Evolutionary conservation across 1,140 invertebrate species (phyloP).

Genomic region (Argopecten irradians): DNA sequence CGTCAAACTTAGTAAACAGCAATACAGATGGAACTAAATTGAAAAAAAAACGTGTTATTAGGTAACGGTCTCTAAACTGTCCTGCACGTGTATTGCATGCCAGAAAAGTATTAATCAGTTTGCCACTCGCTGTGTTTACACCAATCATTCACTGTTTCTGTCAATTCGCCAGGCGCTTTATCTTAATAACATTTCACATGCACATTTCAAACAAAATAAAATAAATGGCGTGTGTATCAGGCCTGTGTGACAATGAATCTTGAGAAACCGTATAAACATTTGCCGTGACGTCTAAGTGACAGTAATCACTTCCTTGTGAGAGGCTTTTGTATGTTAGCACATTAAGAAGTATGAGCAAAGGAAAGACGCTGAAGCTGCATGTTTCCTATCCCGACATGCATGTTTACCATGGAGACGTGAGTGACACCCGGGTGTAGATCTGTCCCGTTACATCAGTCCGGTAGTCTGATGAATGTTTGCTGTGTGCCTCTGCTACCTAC

Average conservation of each 20-base stretch:
- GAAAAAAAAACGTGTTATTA: not conserved
- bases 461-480: not conserved
- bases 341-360: no score
- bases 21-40: not conserved
- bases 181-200: not conserved
- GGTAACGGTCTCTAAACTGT: not conserved
- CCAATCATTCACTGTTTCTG: constrained; percentile 5
- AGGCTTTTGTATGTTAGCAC: no score
- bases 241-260: not conserved
- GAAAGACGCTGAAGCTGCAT: not conserved
- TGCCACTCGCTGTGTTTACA: not conserved
- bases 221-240: not conserved
- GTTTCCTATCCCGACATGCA: not conserved
- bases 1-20: not conserved
- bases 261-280: not conserved
- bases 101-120: not conserved
- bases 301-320: not conserved
- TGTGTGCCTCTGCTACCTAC: not conserved
- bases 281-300: not conserved
- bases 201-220: constrained; percentile 11
- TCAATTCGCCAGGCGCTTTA: not conserved
- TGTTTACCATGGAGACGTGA: not conserved
- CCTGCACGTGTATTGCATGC: not conserved
- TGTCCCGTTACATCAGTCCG: not conserved
- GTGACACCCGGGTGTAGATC: not conserved